Conservation (phyloP, 2,888 invertebrate species). For the Arge pagana region DNA sequence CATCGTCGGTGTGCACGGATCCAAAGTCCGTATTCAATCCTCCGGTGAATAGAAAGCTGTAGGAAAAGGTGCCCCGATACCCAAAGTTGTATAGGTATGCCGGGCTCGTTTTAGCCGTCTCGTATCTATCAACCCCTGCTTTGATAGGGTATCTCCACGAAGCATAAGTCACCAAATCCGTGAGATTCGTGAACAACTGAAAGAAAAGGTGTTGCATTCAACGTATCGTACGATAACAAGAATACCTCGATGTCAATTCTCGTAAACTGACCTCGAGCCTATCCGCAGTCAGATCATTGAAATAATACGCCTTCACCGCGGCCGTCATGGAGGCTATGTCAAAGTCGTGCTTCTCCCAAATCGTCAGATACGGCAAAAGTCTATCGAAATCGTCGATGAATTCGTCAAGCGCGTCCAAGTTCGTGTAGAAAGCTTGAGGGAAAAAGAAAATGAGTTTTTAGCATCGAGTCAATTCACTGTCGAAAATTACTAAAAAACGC, state of each 20-base stretch:
- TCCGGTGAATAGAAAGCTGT: background rate
- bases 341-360: background rate
- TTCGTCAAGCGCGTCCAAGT: background rate
- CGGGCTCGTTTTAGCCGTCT: constrained; percentile 9
- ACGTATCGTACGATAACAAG: too few relatives aligned
- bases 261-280: too few relatives aligned
- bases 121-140: background rate
- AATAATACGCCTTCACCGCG: constrained; percentile 6
- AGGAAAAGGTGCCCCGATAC: constrained; percentile 31
- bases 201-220: background rate
- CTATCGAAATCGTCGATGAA: background rate
- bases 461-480: background rate
- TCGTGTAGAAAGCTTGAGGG: background rate
- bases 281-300: background rate
- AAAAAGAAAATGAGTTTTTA: background rate
- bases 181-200: background rate
- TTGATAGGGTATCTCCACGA: background rate
- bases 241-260: background rate
- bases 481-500: background rate
- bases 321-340: background rate
- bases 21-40: constrained; percentile 32
- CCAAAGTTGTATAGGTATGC: constrained; percentile 30
- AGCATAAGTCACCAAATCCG: background rate
- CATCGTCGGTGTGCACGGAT: constrained; percentile 60
- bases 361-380: background rate